Base-by-base conservation (phyloP, 2,797 vertebrate genomes). In the Coilia nasus region DNA sequence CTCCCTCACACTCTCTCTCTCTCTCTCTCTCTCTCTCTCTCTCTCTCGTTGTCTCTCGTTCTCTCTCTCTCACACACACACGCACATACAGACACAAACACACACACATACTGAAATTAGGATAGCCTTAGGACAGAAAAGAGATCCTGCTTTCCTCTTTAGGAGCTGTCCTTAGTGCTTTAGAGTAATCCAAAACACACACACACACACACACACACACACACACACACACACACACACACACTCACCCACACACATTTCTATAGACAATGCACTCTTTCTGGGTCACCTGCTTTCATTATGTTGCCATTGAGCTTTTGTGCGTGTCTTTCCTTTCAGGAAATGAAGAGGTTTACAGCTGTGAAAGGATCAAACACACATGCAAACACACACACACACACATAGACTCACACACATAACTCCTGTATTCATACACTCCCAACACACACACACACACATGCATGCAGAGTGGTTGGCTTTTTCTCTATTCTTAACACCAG, bases 281-380 rank as follows among this genome's bases (percentile, higher is more conserved):
- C 46, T 88, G 82, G 80, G 84, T 88, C 82, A 82, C 67, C 46
- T 64, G 67, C 54, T 84, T 84, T 85, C 54, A 85, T 67, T 80
- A 59, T 85, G 81, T 84, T 85, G 75, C 84, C 64, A 75, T 75
- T 75, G 15, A 83, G 56, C 57, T 85, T 84, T 82, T 67, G 85
- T 85, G 85, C 83, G 82, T 67, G 41, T 54, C 59, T 82, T 78
- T 47, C 23, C 75, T 83, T 46, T 71, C 56, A 86, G 82, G 60
- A 83, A 50, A 82, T 28, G 59, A 50, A 54, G 71, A 82, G 59
- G 56, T 86, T 86, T 44, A 64, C 14, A 62, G 81, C 28, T 1
- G 0, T 85, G 83, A 82, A 50, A 47, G 47, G 78, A 59, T 85
- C 78, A 81, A 78, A 85, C 81, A 60, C 78, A 54, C 35, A 87